Conservation (phyloP, 2,113 vertebrate genomes). For the Eublepharis macularius region DNA sequence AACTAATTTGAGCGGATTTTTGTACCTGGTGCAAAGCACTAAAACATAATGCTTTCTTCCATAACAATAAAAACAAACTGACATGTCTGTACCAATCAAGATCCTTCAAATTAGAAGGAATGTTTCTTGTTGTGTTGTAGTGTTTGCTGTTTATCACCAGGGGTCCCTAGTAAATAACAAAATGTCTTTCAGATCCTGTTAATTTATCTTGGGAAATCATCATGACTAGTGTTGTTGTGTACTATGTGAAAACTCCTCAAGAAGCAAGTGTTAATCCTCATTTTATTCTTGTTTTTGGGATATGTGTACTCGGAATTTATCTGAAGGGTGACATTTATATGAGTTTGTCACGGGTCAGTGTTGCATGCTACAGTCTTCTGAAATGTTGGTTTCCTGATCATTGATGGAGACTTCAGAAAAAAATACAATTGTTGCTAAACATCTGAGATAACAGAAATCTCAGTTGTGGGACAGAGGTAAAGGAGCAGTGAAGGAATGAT, state of each 20-base stretch:
- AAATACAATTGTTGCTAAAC: background rate
- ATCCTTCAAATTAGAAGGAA: conserved; percentile 33
- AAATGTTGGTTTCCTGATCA: background rate
- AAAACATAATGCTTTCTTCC: background rate
- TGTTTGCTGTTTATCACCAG: background rate
- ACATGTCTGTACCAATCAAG: background rate
- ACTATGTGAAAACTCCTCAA: background rate
- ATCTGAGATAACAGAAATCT: background rate
- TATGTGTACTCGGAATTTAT: background rate
- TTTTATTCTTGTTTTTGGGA: background rate
- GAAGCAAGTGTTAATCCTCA: background rate
- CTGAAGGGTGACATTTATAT: background rate
- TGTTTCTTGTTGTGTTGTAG: conserved; percentile 1
- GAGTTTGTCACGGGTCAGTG: background rate
- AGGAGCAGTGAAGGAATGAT: background rate
- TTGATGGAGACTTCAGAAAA: background rate
- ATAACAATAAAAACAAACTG: accelerated
- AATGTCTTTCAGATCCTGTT: background rate
- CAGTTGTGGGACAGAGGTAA: background rate
- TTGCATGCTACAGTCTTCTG: background rate
- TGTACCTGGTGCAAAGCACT: accelerated
- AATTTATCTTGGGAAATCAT: background rate
- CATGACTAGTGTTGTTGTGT: background rate
- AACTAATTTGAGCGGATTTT: background rate
- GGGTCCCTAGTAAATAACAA: conserved; percentile 21